Conservation (phyloP, 1,140 invertebrate species). For the Drosophila arizonae region DNA sequence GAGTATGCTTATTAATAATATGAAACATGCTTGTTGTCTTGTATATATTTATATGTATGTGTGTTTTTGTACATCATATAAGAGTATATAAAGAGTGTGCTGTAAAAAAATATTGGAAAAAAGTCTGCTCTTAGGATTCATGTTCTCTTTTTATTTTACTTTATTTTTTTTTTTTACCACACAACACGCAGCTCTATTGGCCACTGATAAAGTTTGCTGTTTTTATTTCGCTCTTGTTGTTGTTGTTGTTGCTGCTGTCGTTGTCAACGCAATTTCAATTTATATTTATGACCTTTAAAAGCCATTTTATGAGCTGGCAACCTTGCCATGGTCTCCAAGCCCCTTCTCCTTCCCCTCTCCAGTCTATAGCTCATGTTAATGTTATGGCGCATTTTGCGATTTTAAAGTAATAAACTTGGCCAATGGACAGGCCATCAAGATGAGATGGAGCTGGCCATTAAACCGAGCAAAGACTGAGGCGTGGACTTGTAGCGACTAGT, state of each 20-base stretch:
- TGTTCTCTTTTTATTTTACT: neutral
- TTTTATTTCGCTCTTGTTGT: neutral
- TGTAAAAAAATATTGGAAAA: neutral
- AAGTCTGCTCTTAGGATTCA: neutral
- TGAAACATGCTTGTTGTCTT: conserved; percentile 3
- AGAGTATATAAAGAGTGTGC: neutral
- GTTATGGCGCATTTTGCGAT: conserved; percentile 67
- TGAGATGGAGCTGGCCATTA: conserved; percentile 41
- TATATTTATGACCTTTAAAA: conserved; percentile 75
- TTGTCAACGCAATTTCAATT: conserved; percentile 75
- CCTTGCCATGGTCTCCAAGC: conserved; percentile 5
- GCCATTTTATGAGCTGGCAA: conserved; percentile 73
- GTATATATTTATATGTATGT: neutral
- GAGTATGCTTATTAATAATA: neutral
- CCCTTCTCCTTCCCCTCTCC: neutral
- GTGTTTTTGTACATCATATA: neutral
- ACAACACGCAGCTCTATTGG: neutral
- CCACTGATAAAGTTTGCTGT: conserved; percentile 27
- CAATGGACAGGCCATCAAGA: conserved; percentile 59
- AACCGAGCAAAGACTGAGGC: conserved; percentile 29
- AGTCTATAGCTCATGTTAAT: conserved; percentile 28
- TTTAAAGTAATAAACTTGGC: conserved; percentile 76
- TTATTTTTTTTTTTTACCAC: neutral
- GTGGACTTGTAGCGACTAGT: conserved; percentile 41
- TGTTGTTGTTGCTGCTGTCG: conserved; percentile 38